phyloP scores from a whole-genome alignment of 2,888 invertebrate species.

The Brachypalpus laphriformis region DNA sequence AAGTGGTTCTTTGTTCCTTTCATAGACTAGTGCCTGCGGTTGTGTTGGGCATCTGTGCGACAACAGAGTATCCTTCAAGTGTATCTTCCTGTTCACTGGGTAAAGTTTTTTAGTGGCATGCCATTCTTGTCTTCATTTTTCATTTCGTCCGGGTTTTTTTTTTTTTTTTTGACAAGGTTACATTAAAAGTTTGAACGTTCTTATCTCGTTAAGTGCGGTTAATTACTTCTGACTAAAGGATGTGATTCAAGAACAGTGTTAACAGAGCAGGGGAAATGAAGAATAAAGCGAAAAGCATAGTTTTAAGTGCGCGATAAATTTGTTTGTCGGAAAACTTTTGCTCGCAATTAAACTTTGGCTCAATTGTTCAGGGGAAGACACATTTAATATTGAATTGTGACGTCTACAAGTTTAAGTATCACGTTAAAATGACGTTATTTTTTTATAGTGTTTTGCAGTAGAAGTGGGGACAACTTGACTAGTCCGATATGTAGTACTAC shows the following conservation, averaged over 20 bases:
- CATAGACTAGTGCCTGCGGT: neutral
- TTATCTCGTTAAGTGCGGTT: conserved; percentile 21
- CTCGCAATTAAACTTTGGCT: neutral
- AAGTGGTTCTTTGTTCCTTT: neutral
- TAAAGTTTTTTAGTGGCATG: neutral
- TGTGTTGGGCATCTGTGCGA: neutral
- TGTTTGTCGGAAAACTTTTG: neutral
- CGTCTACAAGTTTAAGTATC: no score
- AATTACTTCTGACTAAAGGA: conserved; percentile 5
- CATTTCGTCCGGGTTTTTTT: neutral
- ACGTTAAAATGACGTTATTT: neutral
- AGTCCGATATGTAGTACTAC: no score
- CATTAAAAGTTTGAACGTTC: conserved; percentile 2
- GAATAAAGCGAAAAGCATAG: neutral
- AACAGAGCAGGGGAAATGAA: neutral
- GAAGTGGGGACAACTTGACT: no score
- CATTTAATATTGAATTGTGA: no score
- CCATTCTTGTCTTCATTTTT: conserved; percentile 4
- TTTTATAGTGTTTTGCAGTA: neutral
- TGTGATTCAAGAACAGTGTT: neutral
- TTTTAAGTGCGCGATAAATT: neutral
- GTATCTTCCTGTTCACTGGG: neutral
- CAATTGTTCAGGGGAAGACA: neutral
- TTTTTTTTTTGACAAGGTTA: neutral
- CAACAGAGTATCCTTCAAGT: neutral